Evolutionary conservation across 2,113 vertebrate genomes (phyloP).

Genomic region (Carettochelys insculpta): DNA sequence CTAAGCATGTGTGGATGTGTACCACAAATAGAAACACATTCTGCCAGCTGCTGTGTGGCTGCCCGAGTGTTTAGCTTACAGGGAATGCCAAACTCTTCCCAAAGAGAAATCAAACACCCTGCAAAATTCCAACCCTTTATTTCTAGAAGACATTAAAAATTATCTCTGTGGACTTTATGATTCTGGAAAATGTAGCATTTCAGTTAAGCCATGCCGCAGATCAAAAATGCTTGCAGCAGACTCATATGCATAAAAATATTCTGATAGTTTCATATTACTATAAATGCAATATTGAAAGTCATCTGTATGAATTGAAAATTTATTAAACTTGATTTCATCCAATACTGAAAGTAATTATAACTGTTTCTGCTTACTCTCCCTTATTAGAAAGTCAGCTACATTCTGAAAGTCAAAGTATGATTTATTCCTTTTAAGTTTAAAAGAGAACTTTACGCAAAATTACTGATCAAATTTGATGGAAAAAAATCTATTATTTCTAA

Average conservation of each 20-base stretch:
- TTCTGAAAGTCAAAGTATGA: not conserved
- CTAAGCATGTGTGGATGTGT: no score
- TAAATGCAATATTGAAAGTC: not conserved
- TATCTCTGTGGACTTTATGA: not conserved
- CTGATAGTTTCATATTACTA: not conserved
- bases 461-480: not conserved
- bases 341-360: not conserved
- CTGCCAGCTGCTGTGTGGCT: no score
- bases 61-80: no score
- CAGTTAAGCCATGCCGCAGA: not conserved
- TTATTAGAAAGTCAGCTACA: not conserved
- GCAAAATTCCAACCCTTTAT: not conserved
- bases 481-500: not conserved
- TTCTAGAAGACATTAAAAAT: not conserved
- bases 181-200: not conserved
- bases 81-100: no score
- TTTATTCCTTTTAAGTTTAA: not conserved
- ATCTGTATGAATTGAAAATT: not conserved
- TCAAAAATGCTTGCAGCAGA: not conserved
- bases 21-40: no score
- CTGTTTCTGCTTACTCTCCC: not conserved
- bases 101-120: not conserved
- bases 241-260: not conserved
- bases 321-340: not conserved
- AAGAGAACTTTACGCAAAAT: not conserved